Base-by-base conservation (phyloP, 2,888 invertebrate genomes). In the Sceliomorpha sp. region DNA sequence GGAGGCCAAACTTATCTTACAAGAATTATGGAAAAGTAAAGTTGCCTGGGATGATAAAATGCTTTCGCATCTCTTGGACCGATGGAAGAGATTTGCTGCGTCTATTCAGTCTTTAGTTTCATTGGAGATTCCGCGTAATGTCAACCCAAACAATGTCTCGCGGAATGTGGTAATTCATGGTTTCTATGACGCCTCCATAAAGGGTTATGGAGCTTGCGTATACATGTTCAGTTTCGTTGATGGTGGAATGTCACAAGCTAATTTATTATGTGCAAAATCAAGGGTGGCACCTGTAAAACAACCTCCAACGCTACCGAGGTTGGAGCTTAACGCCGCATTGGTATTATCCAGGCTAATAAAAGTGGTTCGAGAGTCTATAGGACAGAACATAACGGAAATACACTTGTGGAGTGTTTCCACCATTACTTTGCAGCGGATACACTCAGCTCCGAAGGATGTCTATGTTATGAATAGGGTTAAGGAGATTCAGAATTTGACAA, bases 191-290 rank as follows among this genome's bases (percentile, higher is more conserved):
- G 73, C 74, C 5, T 72, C 67, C 2, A 71, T 72, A 10, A 67
- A 48, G 2, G 76, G 67, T 0, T 78, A 74, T 36, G 76, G 77
- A 14, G 76, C 73, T 0, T 76, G 77, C 36, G 27, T 79, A 2
- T 78, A 79, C 14, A 4, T 72, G 1, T 15, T 50, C 2, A 42
- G 27, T 10, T 1, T n/a, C 1, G 20, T 59, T 27, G n/a, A 47
- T 1, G 7, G n/a, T 0, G 63, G 66, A 0, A 9, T 10, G 0
- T 1, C 9, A 1, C 36, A 37, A 13, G 14, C 51, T 1, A 42
- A 56, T 1, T 47, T 73, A 2, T 8, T 68, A 0, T 73, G 73
- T 9, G 40, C 70, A 1, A 72, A 73, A 17, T 70, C 74, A 5
- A 39, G 62, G 34, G 74, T 55, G 7, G 53, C 53, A 3, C 42